phyloP scores from a whole-genome alignment of 35 echinoderm and acorn worm species.

The Hemicentrotus pulcherrimus region DNA sequence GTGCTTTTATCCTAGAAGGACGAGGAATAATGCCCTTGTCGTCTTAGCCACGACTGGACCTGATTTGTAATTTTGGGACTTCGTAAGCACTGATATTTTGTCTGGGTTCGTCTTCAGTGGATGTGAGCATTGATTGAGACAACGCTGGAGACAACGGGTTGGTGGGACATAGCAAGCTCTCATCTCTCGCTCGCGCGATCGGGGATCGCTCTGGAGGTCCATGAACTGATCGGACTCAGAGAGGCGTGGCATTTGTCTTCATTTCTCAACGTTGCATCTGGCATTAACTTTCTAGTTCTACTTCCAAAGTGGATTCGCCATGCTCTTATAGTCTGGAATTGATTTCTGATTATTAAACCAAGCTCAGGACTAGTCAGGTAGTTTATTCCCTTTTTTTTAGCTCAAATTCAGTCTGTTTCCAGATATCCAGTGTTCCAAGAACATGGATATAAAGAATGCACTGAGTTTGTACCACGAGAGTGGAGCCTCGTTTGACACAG shows the following conservation, averaged over 20 bases:
- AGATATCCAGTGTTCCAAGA: background rate
- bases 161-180: too few species aligned
- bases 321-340: background rate
- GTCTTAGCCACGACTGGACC: too few species aligned
- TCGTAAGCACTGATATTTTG: too few species aligned
- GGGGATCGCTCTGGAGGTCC: too few species aligned
- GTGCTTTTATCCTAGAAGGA: too few species aligned
- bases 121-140: too few species aligned
- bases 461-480: background rate
- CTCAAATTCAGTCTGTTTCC: background rate
- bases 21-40: too few species aligned
- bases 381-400: background rate
- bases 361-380: background rate
- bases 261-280: background rate
- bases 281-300: background rate
- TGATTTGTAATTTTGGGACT: too few species aligned
- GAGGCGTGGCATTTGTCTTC: background rate
- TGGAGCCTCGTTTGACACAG: constrained; percentile 1
- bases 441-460: background rate
- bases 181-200: too few species aligned
- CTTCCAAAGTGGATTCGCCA: background rate
- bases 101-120: too few species aligned
- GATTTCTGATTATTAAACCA: background rate
- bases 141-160: too few species aligned
- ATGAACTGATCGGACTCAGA: too few species aligned